These are phyloP conservation scores for Lordiphosa collinella DNA, from an alignment of 1,140 invertebrate species.

Conservation along the genomic window DNA sequence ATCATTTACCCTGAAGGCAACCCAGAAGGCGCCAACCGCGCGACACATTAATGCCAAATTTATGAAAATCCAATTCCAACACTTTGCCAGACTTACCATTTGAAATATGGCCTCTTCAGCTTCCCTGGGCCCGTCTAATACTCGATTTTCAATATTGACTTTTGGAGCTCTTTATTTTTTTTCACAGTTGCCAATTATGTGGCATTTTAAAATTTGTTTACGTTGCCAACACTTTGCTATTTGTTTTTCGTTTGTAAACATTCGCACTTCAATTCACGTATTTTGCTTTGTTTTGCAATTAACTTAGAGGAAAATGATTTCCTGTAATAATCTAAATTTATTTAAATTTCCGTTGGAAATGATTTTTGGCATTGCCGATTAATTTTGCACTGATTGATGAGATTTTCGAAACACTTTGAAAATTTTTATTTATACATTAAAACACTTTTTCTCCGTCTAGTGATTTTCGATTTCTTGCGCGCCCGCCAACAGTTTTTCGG, in stretches of 20 bases:
- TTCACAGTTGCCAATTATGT: slow-evolving; percentile 3
- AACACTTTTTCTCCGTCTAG: neutral
- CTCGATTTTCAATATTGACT: neutral
- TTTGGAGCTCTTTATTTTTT: neutral
- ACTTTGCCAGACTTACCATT: neutral
- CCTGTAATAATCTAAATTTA: slow-evolving; percentile 11
- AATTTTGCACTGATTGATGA: neutral
- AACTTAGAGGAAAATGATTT: neutral
- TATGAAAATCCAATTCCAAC: too few species aligned
- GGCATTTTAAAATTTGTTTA: slow-evolving; percentile 4
- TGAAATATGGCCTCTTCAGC: neutral
- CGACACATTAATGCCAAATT: neutral
- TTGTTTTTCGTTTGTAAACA: slow-evolving; percentile 6
- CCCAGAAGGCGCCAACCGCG: neutral
- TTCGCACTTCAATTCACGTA: neutral
- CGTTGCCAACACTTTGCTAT: slow-evolving; percentile 6
- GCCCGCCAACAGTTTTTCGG: neutral
- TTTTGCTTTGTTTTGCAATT: neutral
- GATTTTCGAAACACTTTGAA: neutral
- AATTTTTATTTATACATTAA: too few species aligned
- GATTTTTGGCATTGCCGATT: slow-evolving; percentile 13
- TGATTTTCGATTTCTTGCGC: too few species aligned
- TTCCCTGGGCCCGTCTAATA: neutral
- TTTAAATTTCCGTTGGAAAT: slow-evolving; percentile 36
- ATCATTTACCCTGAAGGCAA: neutral